phyloP scores from a whole-genome alignment of 2,797 vertebrate genomes.

The Bucorvus abyssinicus region DNA sequence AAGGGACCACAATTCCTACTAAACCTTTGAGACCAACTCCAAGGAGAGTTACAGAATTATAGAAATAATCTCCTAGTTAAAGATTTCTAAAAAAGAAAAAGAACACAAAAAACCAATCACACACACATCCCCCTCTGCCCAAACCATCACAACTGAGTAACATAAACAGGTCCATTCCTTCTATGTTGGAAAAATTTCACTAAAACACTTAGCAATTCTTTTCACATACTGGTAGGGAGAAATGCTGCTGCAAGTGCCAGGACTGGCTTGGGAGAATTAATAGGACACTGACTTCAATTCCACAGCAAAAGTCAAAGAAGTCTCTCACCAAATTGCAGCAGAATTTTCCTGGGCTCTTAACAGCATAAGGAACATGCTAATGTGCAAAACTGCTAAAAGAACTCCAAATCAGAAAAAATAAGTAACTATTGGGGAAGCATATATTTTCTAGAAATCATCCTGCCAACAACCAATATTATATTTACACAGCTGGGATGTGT shows the following conservation, averaged over 20 bases:
- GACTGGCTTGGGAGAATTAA: background rate
- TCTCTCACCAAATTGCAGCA: background rate
- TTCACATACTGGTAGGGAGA: background rate
- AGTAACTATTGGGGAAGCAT: background rate
- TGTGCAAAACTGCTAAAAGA: background rate
- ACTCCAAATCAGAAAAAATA: background rate
- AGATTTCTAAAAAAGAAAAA: background rate
- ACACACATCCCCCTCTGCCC: too few species aligned
- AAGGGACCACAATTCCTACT: background rate
- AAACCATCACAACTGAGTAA: background rate
- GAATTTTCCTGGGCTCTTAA: background rate
- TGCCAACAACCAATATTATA: constrained; percentile 36
- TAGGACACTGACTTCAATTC: background rate
- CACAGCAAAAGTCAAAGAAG: background rate
- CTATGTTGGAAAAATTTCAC: background rate
- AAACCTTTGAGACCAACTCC: background rate
- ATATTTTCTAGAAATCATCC: constrained; percentile 25
- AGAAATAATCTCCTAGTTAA: background rate
- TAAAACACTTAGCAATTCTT: background rate
- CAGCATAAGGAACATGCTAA: background rate
- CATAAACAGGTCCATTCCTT: background rate
- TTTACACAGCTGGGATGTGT: constrained; percentile 59
- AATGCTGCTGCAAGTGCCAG: background rate
- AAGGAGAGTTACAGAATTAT: background rate
- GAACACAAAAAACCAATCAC: background rate